phyloP scores from a whole-genome alignment of 2,888 invertebrate genomes.

The Dasysyrphus albostriatus region DNA sequence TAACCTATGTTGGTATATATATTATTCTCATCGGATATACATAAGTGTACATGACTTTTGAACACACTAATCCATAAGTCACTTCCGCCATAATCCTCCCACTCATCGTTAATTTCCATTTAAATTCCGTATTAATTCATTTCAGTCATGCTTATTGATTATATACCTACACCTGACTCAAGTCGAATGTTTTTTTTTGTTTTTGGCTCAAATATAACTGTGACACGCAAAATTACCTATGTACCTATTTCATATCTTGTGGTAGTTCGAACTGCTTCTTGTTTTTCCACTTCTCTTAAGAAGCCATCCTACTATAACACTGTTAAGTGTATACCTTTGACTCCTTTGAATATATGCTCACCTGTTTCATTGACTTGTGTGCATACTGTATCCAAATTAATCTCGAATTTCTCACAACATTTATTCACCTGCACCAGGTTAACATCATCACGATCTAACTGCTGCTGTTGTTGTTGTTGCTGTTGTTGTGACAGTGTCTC shows the following conservation, averaged over 20 bases:
- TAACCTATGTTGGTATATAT: not conserved
- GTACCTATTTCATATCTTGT: not conserved
- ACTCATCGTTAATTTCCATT: not conserved
- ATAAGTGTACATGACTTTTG: not conserved
- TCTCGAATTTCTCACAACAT: constrained; percentile 90
- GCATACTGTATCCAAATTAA: constrained; percentile 88
- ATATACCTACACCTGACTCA: not conserved
- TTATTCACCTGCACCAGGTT: constrained; percentile 88
- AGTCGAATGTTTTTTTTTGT: not conserved
- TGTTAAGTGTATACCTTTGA: not conserved
- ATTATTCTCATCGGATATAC: not conserved
- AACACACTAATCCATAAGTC: not conserved
- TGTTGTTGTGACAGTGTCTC: constrained; percentile 63
- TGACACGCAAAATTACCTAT: not conserved
- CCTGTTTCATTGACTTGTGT: constrained; percentile 86
- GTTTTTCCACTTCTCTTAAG: not conserved
- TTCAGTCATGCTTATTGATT: constrained; percentile 6
- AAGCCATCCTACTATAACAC: not conserved
- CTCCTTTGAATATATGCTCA: constrained; percentile 81
- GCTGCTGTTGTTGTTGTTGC: constrained; percentile 51
- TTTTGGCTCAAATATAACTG: not conserved
- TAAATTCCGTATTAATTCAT: constrained; percentile 4
- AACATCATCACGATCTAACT: constrained; percentile 71
- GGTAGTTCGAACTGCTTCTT: not conserved
- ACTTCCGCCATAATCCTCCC: constrained; percentile 16